Evolutionary conservation across 2,113 vertebrate genomes (phyloP).

Genomic region (Notarius lentiginosus): DNA sequence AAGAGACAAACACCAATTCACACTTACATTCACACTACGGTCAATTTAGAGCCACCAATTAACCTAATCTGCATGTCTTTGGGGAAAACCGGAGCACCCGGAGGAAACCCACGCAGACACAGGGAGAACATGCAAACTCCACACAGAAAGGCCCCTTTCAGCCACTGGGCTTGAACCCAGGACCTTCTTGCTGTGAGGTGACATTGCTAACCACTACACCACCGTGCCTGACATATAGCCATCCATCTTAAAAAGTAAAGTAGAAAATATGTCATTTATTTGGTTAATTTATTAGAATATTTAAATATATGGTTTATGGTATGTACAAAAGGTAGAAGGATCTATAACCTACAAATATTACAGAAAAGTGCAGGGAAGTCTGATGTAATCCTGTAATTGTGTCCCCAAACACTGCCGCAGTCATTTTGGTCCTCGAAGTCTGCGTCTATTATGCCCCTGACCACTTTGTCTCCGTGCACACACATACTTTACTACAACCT

Average conservation of each 20-base stretch:
- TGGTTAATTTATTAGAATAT: conserved; percentile 44
- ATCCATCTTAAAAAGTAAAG: neutral
- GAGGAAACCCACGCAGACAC: too few species aligned
- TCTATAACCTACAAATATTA: neutral
- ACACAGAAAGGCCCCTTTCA: too few species aligned
- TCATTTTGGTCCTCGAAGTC: conserved; percentile 66
- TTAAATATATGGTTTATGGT: conserved; percentile 38
- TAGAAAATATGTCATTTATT: conserved; percentile 12
- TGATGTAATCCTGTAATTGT: neutral
- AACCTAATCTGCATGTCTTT: too few species aligned
- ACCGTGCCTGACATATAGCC: neutral
- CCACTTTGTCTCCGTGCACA: conserved; percentile 71
- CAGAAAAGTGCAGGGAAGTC: conserved; percentile 38
- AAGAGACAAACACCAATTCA: too few species aligned
- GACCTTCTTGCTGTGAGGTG: too few species aligned
- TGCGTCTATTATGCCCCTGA: conserved; percentile 57
- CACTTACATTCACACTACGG: too few species aligned
- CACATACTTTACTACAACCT: conserved; percentile 80
- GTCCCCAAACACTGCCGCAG: conserved; percentile 29
- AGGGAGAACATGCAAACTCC: too few species aligned
- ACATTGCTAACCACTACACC: too few species aligned
- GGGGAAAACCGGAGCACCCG: too few species aligned
- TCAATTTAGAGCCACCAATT: too few species aligned
- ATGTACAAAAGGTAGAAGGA: conserved; percentile 30
- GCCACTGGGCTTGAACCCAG: too few species aligned